A percentile compares a stretch with the other conserved stretches of the same genome.
phyloP scores from a whole-genome alignment of 2,888 invertebrate species.

The Sceliomorpha sp. region DNA sequence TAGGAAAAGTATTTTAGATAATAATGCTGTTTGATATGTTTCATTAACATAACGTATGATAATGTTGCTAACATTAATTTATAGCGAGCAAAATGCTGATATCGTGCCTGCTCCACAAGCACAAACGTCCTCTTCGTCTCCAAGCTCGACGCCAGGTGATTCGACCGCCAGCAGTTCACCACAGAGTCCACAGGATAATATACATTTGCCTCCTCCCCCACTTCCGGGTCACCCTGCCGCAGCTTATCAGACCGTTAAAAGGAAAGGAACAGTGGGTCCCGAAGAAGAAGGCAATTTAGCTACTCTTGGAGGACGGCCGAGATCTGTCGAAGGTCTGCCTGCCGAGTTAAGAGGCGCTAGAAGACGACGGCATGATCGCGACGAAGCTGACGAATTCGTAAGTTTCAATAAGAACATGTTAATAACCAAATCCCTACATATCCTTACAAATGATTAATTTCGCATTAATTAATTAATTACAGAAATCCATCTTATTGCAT shows the following conservation, averaged over 20 bases:
- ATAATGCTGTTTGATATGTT: too few species aligned
- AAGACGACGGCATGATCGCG: slow-evolving; percentile 83
- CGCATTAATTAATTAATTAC: slow-evolving; percentile 19
- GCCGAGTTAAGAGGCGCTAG: slow-evolving; percentile 89
- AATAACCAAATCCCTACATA: too few species aligned
- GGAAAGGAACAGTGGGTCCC: slow-evolving; percentile 86
- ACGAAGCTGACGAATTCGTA: slow-evolving; percentile 67
- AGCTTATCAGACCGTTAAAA: slow-evolving; percentile 90
- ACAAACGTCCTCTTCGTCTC: slow-evolving; percentile 86
- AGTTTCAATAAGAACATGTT: slow-evolving; percentile 52
- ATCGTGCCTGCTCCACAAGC: slow-evolving; percentile 91
- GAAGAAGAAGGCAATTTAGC: slow-evolving; percentile 89
- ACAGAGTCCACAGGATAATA: slow-evolving; percentile 82
- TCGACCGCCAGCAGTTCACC: slow-evolving; percentile 83
- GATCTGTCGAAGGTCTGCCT: slow-evolving; percentile 92
- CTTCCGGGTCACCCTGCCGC: slow-evolving; percentile 90
- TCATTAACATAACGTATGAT: too few species aligned
- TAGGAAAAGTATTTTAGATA: too few species aligned
- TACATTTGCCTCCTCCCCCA: slow-evolving; percentile 90
- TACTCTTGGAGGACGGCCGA: slow-evolving; percentile 91
- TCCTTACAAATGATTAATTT: slow-evolving; percentile 6
- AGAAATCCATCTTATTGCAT: too few species aligned
- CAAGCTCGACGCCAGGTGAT: slow-evolving; percentile 85
- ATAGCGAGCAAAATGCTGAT: slow-evolving; percentile 89
- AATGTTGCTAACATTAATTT: slow-evolving; percentile 10